Percentiles rank a stretch among this genome's conserved stretches.
These are phyloP conservation scores for Ivindomyrus marchei DNA, from an alignment of 2,113 vertebrate species.

Conservation along the genomic window DNA sequence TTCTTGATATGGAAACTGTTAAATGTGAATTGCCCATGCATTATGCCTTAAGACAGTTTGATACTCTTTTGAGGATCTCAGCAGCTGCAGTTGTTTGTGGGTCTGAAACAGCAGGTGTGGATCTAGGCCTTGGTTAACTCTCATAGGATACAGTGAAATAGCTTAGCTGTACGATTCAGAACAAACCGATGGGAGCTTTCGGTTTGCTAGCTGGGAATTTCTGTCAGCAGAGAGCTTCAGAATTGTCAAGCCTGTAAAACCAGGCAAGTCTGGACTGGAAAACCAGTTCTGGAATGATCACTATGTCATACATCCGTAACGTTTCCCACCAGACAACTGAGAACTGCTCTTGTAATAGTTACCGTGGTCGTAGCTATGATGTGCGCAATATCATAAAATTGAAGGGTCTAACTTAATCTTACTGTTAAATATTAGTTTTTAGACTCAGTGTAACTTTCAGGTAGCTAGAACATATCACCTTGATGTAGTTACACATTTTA, in stretches of 20 bases:
- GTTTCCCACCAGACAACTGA: neutral
- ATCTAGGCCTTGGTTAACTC: neutral
- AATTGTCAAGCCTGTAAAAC: neutral
- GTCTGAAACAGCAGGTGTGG: neutral
- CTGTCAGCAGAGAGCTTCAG: neutral
- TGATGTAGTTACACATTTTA: neutral
- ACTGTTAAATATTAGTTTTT: neutral
- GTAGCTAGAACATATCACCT: neutral
- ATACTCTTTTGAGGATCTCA: neutral
- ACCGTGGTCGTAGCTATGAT: neutral
- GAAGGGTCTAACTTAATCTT: neutral
- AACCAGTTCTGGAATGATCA: neutral
- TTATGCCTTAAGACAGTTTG: neutral
- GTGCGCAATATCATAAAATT: neutral
- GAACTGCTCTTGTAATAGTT: neutral
- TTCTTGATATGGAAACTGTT: neutral
- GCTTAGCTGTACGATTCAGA: neutral
- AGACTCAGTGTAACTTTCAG: neutral
- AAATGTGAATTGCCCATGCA: neutral
- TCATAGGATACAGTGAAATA: neutral
- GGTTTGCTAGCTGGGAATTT: neutral
- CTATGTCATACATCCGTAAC: neutral
- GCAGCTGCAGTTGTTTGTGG: neutral
- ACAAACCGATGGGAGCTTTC: neutral
- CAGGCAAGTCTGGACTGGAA: neutral